Evolutionary conservation across 2,888 invertebrate genomes (phyloP), one percentile per base, ranked within the genome.

Genomic region (Tholera decimalis): DNA sequence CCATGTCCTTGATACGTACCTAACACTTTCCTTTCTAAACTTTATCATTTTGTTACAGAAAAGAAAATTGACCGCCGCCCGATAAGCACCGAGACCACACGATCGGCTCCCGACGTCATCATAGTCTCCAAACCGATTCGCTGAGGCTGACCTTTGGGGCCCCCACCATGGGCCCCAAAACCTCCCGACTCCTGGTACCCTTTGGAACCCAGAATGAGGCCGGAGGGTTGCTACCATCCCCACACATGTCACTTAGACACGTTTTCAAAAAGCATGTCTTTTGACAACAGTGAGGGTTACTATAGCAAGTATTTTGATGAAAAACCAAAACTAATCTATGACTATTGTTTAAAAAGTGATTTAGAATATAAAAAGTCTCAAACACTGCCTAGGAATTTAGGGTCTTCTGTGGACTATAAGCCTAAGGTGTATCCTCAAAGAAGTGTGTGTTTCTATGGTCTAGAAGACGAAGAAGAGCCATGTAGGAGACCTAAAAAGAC

Each of bases 51-150:
- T 44, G 20, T 86, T 82, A 79, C 93, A 95, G 95, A 89, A 83
- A 95, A 95, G 89, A 95, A 94, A 82, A 82, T 89, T 0, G 94
- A 95, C 49, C 95, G 96, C 44, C 94, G 97, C 54, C 97, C 98
- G 49, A 98, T 97, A 92, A 98, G 98, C 92, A 97, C 97, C 65
- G 97, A 98, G 88, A 98, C 98, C 62, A 98, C 98, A 65, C 98
- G 98, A 86, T 98, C 98, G 62, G 98, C 98, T 1, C 98, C 98
- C 53, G 98, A 98, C 91, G 98, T 98, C 85, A 98, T 98, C 88
- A 98, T 98, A 18, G 95, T 95, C 20, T 95, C 95, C 69, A 95
- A 95, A 67, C 95, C 94, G 93, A 90, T 95, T 95, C 94, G 95
- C 95, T 95, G 95, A 95, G 93, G 91, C 78, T 89, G 93, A 94